A percentile compares a stretch with the other conserved stretches of the same genome.
Evolutionary conservation across 2,113 vertebrate species (phyloP).

Genomic region (Lycaon pictus): DNA sequence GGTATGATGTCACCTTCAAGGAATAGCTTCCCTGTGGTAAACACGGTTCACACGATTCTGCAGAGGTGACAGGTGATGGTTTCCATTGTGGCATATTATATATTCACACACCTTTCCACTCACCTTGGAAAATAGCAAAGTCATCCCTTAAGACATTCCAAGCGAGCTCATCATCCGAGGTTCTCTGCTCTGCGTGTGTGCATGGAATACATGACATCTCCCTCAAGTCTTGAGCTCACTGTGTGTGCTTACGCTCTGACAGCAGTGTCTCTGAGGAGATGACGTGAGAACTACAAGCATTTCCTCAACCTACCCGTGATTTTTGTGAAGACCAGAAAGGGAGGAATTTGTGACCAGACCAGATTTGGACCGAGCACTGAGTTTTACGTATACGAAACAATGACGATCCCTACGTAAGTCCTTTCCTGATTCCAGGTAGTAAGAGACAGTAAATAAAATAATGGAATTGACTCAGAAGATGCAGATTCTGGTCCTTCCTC

Average conservation of each 20-base stretch:
- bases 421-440: not conserved
- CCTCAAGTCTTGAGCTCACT: not conserved
- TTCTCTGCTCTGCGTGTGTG: not conserved
- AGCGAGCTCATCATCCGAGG: not conserved
- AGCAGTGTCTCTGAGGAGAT: not conserved
- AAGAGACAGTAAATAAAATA: not conserved
- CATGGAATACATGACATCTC: not conserved
- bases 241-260: not conserved
- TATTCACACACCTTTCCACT: conserved; percentile 13
- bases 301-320: too few relatives aligned
- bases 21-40: not conserved
- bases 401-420: not conserved
- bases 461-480: not conserved
- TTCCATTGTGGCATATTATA: not conserved
- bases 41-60: not conserved
- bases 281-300: not conserved
- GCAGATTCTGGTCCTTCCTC: not conserved
- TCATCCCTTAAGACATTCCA: not conserved
- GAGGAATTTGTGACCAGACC: not conserved
- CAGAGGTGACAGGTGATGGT: conserved; percentile 23
- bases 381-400: not conserved
- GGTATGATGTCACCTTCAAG: conserved; percentile 50
- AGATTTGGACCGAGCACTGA: not conserved
- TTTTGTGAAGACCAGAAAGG: not conserved
- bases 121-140: conserved; percentile 44